Conservation (phyloP, 2,113 vertebrate species). For the Tenrec ecaudatus region DNA sequence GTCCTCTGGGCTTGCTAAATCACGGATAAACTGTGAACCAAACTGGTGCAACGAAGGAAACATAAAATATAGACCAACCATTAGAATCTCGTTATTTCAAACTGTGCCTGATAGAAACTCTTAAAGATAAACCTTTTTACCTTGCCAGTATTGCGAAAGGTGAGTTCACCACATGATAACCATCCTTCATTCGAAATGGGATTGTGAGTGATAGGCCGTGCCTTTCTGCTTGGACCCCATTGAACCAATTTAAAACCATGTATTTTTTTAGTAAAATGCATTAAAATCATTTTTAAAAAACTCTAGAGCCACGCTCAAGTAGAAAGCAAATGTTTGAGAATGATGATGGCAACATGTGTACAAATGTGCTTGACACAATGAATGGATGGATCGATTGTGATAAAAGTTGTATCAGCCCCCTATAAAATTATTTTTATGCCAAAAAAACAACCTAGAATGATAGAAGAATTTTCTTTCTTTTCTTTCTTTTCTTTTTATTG, state of each 20-base stretch:
- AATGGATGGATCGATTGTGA: too few relatives aligned
- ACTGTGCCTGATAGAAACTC: conserved; percentile 91
- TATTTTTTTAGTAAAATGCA: conserved; percentile 99
- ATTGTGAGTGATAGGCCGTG: conserved; percentile 90
- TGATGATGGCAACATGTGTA: too few relatives aligned
- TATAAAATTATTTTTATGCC: too few relatives aligned
- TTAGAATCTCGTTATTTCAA: conserved; percentile 93
- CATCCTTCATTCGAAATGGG: conserved; percentile 87
- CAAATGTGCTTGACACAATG: too few relatives aligned
- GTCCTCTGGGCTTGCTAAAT: conserved; percentile 90
- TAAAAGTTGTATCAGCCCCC: too few relatives aligned
- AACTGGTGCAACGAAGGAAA: conserved; percentile 89
- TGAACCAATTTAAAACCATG: conserved; percentile 92
- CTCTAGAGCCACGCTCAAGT: too few relatives aligned
- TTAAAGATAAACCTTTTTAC: conserved; percentile 91
- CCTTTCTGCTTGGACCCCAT: conserved; percentile 95
- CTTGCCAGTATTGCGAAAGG: conserved; percentile 94
- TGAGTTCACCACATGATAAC: conserved; percentile 90
- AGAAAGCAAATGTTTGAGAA: too few relatives aligned
- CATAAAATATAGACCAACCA: conserved; percentile 88
- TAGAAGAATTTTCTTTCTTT: too few relatives aligned
- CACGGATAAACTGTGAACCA: conserved; percentile 90
- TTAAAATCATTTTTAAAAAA: conserved; percentile 87
- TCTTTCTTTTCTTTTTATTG: not conserved
- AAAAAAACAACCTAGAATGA: not conserved